Base-by-base conservation (phyloP, 2,113 vertebrate genomes). In the Fregetta grallaria region DNA sequence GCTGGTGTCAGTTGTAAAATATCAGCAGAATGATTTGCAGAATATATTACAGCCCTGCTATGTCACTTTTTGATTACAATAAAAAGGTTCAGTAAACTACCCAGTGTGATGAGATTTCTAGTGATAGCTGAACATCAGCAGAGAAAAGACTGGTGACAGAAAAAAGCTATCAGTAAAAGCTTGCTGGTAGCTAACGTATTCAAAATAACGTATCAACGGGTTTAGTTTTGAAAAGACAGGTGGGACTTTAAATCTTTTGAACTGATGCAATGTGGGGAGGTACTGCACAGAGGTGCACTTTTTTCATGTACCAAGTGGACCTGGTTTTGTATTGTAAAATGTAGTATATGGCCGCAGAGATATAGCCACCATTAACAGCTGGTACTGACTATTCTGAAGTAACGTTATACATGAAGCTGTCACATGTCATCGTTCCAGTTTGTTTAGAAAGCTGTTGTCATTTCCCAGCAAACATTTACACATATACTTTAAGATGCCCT, bases 1-100 rank as follows among this genome's bases (percentile, higher is more conserved):
- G 98, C 99, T 98, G 98, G 73, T 98, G 98, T 96, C 88, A 88
- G 98, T 98, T 98, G 98, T 97, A 97, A 95, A 97, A 97, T 97
- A 96, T 95, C 97, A 96, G 98, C 97, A 86, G 97, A 96, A 97
- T 98, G 92, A 97, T 97, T 98, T 97, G 92, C 98, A 98, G 97
- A 98, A 93, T 96, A 95, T 98, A 97, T 98, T 97, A 92, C 97
- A 97, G 96, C 93, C 98, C 98, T 96, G 97, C 98, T 98, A 98
- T 98, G 98, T 98, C 98, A 98, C 97, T 98, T 98, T 99, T 99
- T 98, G 98, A 98, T 98, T 98, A 98, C 97, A 99, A 99, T 99
- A 98, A 98, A 97, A 98, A 92, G 97, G 98, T 98, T 98, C 98
- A 98, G 98, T 98, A 98, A 98, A 98, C 92, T 73, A 78, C 90